phyloP scores from a whole-genome alignment of 2,113 vertebrate genomes.

The Bubalus kerabau region DNA sequence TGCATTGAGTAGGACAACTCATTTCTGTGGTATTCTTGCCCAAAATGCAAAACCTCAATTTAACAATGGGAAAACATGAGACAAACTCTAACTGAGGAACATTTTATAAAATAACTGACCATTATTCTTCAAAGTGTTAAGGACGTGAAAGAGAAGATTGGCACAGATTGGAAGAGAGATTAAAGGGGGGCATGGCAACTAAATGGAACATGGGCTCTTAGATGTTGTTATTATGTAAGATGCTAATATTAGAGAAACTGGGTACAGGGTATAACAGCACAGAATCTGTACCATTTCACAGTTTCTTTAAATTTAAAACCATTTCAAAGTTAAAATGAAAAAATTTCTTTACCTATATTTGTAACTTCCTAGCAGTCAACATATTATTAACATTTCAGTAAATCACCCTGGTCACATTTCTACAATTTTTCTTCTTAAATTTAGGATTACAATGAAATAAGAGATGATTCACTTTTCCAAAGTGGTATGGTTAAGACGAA shows the following conservation, averaged over 20 bases:
- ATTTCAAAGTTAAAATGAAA: constrained; percentile 19
- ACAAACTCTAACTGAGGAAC: neutral
- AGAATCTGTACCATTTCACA: neutral
- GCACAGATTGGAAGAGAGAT: neutral
- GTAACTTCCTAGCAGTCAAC: neutral
- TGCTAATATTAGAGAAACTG: neutral
- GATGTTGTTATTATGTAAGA: neutral
- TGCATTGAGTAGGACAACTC: neutral
- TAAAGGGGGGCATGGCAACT: neutral
- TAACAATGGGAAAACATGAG: neutral
- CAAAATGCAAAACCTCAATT: neutral
- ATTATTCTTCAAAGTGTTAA: constrained; percentile 14
- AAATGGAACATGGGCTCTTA: neutral
- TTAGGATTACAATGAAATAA: neutral
- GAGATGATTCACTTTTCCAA: neutral
- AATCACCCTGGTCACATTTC: neutral
- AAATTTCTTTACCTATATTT: neutral
- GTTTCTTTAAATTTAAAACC: neutral
- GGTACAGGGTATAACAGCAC: neutral
- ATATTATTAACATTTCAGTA: neutral
- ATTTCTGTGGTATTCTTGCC: neutral
- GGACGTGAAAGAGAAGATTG: neutral
- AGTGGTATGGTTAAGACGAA: neutral
- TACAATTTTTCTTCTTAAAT: neutral
- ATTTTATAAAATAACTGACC: neutral